Evolutionary conservation across 2,113 vertebrate species (phyloP).

Genomic region (Ascaphus truei): DNA sequence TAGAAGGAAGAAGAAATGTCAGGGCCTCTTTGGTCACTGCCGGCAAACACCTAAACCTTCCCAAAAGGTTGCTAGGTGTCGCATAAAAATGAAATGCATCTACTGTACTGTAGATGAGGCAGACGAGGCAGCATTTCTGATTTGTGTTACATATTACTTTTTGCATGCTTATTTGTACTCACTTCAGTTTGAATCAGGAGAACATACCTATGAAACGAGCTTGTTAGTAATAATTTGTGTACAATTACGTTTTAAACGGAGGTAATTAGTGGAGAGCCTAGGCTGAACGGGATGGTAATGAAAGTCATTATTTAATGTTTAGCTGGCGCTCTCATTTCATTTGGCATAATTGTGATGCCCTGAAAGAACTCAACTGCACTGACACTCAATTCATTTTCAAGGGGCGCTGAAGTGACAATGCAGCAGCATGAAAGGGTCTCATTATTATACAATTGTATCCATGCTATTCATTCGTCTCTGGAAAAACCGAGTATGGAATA

Average conservation of each 20-base stretch:
- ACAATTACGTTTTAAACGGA: slow-evolving; percentile 19
- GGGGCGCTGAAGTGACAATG: background rate
- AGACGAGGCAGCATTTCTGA: too few relatives aligned
- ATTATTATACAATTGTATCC: background rate
- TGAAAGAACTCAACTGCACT: background rate
- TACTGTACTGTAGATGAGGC: background rate
- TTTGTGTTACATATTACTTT: background rate
- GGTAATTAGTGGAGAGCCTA: slow-evolving; percentile 9
- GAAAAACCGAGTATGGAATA: background rate
- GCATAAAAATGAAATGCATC: background rate
- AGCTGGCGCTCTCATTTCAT: slow-evolving; percentile 5
- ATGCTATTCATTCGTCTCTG: background rate
- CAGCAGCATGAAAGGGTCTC: background rate
- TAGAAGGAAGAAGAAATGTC: background rate
- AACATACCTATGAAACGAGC: background rate
- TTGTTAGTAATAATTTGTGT: slow-evolving; percentile 24
- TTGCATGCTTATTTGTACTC: background rate
- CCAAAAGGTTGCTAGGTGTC: background rate
- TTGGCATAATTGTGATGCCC: slow-evolving; percentile 22
- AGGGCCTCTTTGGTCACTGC: too few relatives aligned
- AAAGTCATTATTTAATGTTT: slow-evolving; percentile 35
- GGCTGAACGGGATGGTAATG: slow-evolving; percentile 16
- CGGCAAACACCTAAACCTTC: background rate
- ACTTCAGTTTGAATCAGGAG: background rate
- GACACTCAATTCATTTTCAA: slow-evolving; percentile 4